Base-by-base conservation (phyloP, 1,140 invertebrate species). In the Adoxophyes honmai region DNA sequence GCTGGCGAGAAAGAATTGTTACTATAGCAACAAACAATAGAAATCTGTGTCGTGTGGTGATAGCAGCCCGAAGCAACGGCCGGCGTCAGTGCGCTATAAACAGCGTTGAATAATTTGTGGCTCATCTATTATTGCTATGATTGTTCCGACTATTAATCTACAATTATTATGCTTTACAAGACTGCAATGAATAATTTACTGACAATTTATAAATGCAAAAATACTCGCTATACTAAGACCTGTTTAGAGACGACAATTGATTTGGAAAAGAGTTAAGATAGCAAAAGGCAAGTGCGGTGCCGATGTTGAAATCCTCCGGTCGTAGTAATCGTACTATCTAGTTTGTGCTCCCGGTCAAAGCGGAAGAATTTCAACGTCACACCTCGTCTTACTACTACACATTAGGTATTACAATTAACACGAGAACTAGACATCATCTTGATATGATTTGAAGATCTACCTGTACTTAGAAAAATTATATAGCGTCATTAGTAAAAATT, bases 401-500 rank as follows among this genome's bases (percentile, higher is more conserved):
- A 54, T 68, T 74, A 78, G 21, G 42, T 28, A 48, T 48, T 21
- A 21, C 21, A 52, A 68, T 76, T 72, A 66, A 82, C 60, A 80
- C 76, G 66, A 73, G 57, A 65, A 66, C 62, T 68, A 66, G 67
- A 81, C 66, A 78, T 68, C 69, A 74, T 65, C 62, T 73, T 83
- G 82, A 88, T 83, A 88, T 86, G 84, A 83, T 66, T 71, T 76
- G 75, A 79, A 72, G 73, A 83, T 75, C 74, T 86, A 86, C 73
- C 66, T 86, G 81, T 81, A 84, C 78, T 83, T 84, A 83, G 70
- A 78, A 81, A 85, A 81, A 75, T 74, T 74, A 79, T 73, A 81
- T 68, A 81, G 73, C 65, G 65, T 78, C 66, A 75, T 68, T 81
- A 79, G 73, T 81, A 84, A 85, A 52, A 83, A 79, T 79, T 79